Conservation (phyloP, 1,140 invertebrate genomes). For the Eriocheir sinensis region DNA sequence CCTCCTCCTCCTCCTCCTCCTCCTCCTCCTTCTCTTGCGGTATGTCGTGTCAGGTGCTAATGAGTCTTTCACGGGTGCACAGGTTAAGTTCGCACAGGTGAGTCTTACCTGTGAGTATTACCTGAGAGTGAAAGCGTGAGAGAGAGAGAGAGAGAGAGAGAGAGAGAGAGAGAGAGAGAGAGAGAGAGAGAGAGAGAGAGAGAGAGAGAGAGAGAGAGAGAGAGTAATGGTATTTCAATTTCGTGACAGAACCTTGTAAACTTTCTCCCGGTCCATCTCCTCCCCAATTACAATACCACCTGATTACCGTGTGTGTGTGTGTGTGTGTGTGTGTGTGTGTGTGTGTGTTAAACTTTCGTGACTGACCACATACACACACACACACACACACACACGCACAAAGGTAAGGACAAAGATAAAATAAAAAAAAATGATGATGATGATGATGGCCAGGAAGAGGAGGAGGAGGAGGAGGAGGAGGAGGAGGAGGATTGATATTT, state of each 20-base stretch:
- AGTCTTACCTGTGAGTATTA: not conserved
- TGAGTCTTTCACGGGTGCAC: too few relatives aligned
- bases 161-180: not conserved
- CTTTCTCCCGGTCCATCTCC: not conserved
- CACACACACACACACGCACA: too few relatives aligned
- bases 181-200: slow-evolving; percentile 22
- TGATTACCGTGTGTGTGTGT: not conserved
- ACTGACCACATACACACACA: too few relatives aligned
- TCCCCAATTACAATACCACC: not conserved
- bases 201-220: not conserved
- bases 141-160: too few relatives aligned
- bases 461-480: too few relatives aligned
- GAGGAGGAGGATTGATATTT: too few relatives aligned
- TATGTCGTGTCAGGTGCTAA: too few relatives aligned
- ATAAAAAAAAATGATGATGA: too few relatives aligned
- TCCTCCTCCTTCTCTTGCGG: too few relatives aligned
- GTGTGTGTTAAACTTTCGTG: not conserved
- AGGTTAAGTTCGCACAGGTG: not conserved
- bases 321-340: too few relatives aligned
- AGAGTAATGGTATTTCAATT: not conserved
- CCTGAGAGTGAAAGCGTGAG: not conserved
- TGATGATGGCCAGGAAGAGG: too few relatives aligned
- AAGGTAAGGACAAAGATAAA: too few relatives aligned
- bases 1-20: slow-evolving; percentile 9
- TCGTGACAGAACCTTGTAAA: not conserved